Percentiles rank a stretch among this genome's conserved stretches.
phyloP scores from a whole-genome alignment of 2,797 vertebrate species.

The Gallinago stenura region DNA sequence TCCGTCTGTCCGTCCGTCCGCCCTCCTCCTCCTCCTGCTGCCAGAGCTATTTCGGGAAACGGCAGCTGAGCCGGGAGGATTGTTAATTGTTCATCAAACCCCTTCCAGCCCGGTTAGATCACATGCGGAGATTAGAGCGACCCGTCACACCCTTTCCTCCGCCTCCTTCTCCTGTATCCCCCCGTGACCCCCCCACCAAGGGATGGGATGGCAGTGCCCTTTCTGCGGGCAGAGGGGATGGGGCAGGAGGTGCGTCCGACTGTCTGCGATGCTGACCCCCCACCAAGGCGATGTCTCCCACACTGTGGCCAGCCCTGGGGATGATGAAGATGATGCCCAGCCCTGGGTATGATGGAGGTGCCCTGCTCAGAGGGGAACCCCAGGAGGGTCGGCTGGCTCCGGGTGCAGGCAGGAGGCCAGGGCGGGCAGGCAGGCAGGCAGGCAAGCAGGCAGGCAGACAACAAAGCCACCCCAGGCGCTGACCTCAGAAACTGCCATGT shows the following conservation, averaged over 20 bases:
- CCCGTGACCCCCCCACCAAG: not conserved
- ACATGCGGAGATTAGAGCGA: slow-evolving; percentile 21
- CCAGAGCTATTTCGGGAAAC: slow-evolving; percentile 79
- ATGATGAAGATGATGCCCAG: not conserved
- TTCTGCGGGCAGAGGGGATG: not conserved
- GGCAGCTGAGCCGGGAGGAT: slow-evolving; percentile 78
- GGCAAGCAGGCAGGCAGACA: slow-evolving; percentile 38
- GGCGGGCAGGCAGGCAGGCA: not conserved
- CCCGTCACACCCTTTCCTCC: slow-evolving; percentile 14
- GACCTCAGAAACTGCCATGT: slow-evolving; percentile 71
- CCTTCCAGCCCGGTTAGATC: slow-evolving; percentile 68
- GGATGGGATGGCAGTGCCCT: not conserved
- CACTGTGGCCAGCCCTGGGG: fast-evolving
- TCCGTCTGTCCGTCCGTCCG: not conserved
- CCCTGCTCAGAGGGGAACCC: not conserved
- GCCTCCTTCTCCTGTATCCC: not conserved
- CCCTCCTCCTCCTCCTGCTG: not conserved
- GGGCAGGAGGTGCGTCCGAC: fast-evolving
- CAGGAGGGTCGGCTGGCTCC: not conserved
- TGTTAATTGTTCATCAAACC: slow-evolving; percentile 79
- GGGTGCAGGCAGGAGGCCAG: not conserved
- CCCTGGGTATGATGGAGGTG: fast-evolving
- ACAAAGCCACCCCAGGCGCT: slow-evolving; percentile 57
- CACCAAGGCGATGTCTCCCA: not conserved
- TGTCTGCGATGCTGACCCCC: too few relatives aligned